phyloP scores from a whole-genome alignment of 2,888 invertebrate species.

The Steinernema scapterisci region DNA sequence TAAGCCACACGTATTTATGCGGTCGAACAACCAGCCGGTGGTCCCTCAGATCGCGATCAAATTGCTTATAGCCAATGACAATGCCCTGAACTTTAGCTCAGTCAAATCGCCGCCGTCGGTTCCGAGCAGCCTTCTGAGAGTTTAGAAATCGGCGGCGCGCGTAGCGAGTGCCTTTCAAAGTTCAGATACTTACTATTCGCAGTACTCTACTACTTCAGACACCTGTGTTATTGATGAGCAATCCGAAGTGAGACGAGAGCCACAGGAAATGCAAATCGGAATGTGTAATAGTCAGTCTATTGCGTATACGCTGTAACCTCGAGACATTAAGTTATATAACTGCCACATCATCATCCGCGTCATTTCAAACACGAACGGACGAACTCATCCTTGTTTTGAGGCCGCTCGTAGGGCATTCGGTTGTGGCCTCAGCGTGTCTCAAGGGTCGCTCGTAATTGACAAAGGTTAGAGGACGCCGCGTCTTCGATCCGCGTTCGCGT shows the following conservation, averaged over 20 bases:
- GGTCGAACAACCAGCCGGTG: slow-evolving; percentile 5
- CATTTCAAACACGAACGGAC: slow-evolving; percentile 28
- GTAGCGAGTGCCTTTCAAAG: not conserved
- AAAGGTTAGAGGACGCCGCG: slow-evolving; percentile 31
- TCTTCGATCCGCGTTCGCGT: slow-evolving; percentile 4
- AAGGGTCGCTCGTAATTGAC: slow-evolving; percentile 32
- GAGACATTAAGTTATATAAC: slow-evolving; percentile 33
- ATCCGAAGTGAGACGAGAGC: slow-evolving; percentile 28
- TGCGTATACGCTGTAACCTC: slow-evolving; percentile 31
- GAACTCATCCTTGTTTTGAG: slow-evolving; percentile 31
- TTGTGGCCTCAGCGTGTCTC: slow-evolving; percentile 12
- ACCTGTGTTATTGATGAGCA: slow-evolving; percentile 31
- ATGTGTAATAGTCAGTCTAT: slow-evolving; percentile 32
- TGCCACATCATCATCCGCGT: slow-evolving; percentile 31
- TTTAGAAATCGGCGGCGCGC: not conserved
- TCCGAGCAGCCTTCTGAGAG: not conserved
- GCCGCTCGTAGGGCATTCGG: slow-evolving; percentile 16
- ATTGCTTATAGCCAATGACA: slow-evolving; percentile 20
- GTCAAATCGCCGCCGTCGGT: not conserved
- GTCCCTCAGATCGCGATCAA: slow-evolving; percentile 23
- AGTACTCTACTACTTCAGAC: slow-evolving; percentile 28
- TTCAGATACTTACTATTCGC: slow-evolving; percentile 25
- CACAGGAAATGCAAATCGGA: slow-evolving; percentile 33
- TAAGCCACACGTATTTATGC: slow-evolving; percentile 21
- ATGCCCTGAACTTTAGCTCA: slow-evolving; percentile 8